Base-by-base conservation (phyloP, 2,888 invertebrate species). In the Opisthograptis luteolata region DNA sequence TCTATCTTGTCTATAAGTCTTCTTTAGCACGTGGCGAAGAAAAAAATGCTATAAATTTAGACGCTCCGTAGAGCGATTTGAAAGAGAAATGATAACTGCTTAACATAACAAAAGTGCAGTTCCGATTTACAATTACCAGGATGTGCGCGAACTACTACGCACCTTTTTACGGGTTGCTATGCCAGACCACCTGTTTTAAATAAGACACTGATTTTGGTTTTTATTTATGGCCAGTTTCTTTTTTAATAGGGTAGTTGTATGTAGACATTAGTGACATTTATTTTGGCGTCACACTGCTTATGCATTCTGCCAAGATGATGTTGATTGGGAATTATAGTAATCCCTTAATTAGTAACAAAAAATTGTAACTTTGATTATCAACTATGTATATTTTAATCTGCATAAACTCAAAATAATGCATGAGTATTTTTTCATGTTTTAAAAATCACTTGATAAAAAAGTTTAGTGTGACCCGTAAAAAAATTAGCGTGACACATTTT, bases 41-140 rank as follows among this genome's bases (percentile, higher is more conserved):
- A 87, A 86, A 85, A 85, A 85, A 51, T 56, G 60, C 68, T 80
- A 73, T 41, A 76, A 79, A 83, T 82, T 84, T 86, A 80, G 76
- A 79, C 74, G 77, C 74, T 71, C 62, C 67, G 79, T 76, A 72
- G 61, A 76, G 66, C 59, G 68, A 66, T 71, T 62, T 24, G 13
- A 24, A 68, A 63, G 62, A 68, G 73, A 70, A 77, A 80, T 81
- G 87, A 88, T 88, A 87, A 87, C 83, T 79, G 77, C 79, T 89
- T 87, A 79, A 71, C 86, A 88, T 89, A 60, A 88, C 72, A 87
- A 86, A 81, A 77, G 80, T 82, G 79, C 76, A 82, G 63, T 70
- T 59, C 64, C 58, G 60, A 62, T 35, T 62, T 42, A 73, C 78
- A 87, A 87, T 73, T 52, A 62, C 69, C 86, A 88, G 88, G 88